A percentile compares a stretch with the other conserved stretches of the same genome.
Conservation (phyloP, 1,140 invertebrate genomes). For the Branchinecta lynchi region DNA sequence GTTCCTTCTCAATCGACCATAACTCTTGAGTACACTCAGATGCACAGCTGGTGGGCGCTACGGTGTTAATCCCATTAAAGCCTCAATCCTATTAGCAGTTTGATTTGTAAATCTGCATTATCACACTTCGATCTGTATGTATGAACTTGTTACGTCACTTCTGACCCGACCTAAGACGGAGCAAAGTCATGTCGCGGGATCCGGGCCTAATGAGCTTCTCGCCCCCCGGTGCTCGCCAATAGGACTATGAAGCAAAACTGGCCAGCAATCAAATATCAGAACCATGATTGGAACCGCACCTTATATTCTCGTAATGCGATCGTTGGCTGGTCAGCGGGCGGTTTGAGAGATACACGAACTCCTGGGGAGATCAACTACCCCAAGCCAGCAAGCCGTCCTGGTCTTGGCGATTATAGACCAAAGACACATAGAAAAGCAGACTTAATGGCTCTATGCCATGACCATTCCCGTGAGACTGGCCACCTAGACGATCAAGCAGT, state of each 20-base stretch:
- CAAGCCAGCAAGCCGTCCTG: not conserved
- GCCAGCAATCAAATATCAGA: conserved; percentile 8
- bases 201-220: conserved; percentile 1
- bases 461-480: not conserved
- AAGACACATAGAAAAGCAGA: not conserved
- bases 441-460: not conserved
- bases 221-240: conserved; percentile 1
- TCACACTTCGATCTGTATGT: not conserved
- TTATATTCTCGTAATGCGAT: conserved; percentile 12
- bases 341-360: conserved; percentile 3
- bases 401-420: conserved; percentile 3
- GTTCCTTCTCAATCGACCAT: too few species aligned
- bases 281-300: conserved; percentile 5
- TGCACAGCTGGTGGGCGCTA: not conserved
- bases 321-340: conserved; percentile 3
- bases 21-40: not conserved
- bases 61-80: not conserved
- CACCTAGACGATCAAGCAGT: too few species aligned
- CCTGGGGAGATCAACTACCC: conserved; percentile 1
- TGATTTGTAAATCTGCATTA: conserved; percentile 2
- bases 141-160: not conserved
- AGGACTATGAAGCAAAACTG: not conserved
- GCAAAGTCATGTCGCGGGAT: not conserved
- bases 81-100: conserved; percentile 1
- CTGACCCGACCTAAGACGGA: not conserved